phyloP scores from a whole-genome alignment of 2,888 invertebrate genomes.

The Erebia ligea region DNA sequence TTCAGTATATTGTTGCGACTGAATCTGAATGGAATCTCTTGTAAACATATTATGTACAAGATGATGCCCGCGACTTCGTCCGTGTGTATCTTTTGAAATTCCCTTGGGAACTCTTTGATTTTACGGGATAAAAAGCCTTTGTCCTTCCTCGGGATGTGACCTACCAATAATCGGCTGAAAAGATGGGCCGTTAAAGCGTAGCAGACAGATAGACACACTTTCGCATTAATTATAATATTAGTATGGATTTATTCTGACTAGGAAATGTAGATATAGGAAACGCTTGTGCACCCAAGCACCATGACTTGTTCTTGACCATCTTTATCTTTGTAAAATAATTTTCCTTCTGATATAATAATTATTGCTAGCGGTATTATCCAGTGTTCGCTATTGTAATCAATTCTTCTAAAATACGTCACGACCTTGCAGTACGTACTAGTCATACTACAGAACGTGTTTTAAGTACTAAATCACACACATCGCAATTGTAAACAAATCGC shows the following conservation, averaged over 20 bases:
- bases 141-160: too few relatives aligned
- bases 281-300: neutral
- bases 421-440: slow-evolving; percentile 56
- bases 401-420: slow-evolving; percentile 56
- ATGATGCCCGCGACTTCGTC: too few relatives aligned
- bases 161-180: too few relatives aligned
- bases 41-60: too few relatives aligned
- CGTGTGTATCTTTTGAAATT: too few relatives aligned
- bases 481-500: slow-evolving; percentile 67
- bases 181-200: too few relatives aligned
- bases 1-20: slow-evolving; percentile 21
- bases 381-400: slow-evolving; percentile 43
- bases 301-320: neutral
- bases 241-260: neutral
- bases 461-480: slow-evolving; percentile 62
- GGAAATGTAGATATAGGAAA: neutral
- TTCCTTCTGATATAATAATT: slow-evolving; percentile 23
- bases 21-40: slow-evolving; percentile 24
- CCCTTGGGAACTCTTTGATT: too few relatives aligned
- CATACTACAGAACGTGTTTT: slow-evolving; percentile 50
- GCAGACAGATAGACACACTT: too few relatives aligned
- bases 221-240: neutral
- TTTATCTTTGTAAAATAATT: slow-evolving; percentile 24
- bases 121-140: too few relatives aligned
- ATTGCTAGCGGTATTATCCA: slow-evolving; percentile 38